Base-by-base conservation (phyloP, 2,797 vertebrate genomes). In the Rachycentron canadum region DNA sequence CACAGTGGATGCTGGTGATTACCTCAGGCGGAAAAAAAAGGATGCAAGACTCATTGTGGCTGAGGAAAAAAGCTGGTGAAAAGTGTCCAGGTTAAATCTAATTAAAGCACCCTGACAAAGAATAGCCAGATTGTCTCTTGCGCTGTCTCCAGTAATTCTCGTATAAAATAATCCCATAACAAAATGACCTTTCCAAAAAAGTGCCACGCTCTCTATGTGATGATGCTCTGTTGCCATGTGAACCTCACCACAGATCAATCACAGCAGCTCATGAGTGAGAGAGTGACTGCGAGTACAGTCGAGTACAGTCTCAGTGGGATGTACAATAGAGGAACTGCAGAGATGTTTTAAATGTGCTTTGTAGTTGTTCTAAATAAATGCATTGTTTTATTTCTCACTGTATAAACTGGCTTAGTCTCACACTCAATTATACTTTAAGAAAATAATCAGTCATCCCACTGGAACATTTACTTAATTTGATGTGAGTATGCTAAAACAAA, bases 1-100 rank as follows among this genome's bases (percentile, higher is more conserved):
- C 91, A 91, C 74, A 64, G 83, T 79, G 88, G 87, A 91, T 85
- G 90, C 77, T 85, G 87, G 82, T 88, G 91, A 93, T 93, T 86
- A 91, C 79, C 79, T 78, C 75, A 13, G 76, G 87, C 69, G 10
- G 14, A 55, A 62, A 64, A 69, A 73, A 76, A 69, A 77, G 57
- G 61, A 72, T 69, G 60, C 43, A 52, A 13, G 43, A 57, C 69
- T 84, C 38, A 21, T 69, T 19, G 2, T 41, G 38, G 55, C 47
- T 36, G 25, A 72, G 7, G 4, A 73, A 75, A 47, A 77, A 69
- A 61, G 47, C 53, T 19, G 23, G 16, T 40, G 28, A 3, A 57
- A 57, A 1, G 23, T 68, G 55, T 53, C 53, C 36, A 38, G 60
- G 62, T 57, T 74, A 53, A 67, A 86, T 88, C 77, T 75, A 83